phyloP scores from a whole-genome alignment of 2,888 invertebrate genomes.

The Entomobrya multifasciata region DNA sequence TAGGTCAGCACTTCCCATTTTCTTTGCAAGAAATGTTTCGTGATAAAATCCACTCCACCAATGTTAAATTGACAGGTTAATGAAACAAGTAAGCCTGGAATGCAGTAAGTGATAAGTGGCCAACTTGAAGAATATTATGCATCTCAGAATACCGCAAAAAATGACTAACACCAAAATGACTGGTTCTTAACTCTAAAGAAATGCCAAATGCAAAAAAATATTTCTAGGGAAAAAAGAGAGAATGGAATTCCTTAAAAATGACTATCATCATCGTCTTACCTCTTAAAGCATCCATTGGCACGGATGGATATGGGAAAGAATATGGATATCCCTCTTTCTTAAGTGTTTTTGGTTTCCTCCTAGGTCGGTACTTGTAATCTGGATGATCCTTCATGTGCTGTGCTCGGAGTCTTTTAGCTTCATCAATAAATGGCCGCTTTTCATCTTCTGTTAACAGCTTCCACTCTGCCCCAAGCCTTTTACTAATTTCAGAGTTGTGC shows the following conservation, averaged over 20 bases:
- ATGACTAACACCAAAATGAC: background rate
- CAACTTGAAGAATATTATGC: background rate
- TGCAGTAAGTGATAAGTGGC: slow-evolving; percentile 37
- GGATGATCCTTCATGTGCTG: slow-evolving; percentile 82
- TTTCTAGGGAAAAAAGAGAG: background rate
- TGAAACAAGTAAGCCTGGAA: slow-evolving; percentile 49
- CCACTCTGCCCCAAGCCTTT: slow-evolving; percentile 95
- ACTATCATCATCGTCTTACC: slow-evolving; percentile 81
- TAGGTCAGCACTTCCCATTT: slow-evolving; percentile 60
- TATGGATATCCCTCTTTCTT: slow-evolving; percentile 94
- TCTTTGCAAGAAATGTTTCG: background rate
- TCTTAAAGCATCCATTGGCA: slow-evolving; percentile 93
- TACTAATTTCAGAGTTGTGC: slow-evolving; percentile 98
- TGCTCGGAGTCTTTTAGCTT: slow-evolving; percentile 90
- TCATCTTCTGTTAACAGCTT: slow-evolving; percentile 92
- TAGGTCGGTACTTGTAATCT: slow-evolving; percentile 82
- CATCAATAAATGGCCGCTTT: slow-evolving; percentile 96
- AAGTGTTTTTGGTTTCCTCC: slow-evolving; percentile 81
- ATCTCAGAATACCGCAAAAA: background rate
- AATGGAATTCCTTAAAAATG: slow-evolving; percentile 51
- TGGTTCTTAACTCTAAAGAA: background rate
- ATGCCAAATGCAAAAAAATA: slow-evolving; percentile 47
- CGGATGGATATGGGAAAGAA: slow-evolving; percentile 95
- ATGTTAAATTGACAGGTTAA: slow-evolving; percentile 58
- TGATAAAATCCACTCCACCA: background rate